phyloP scores from a whole-genome alignment of 37 sponge, comb jelly and placozoan genomes.

The Diacarnus erythraeanus region DNA sequence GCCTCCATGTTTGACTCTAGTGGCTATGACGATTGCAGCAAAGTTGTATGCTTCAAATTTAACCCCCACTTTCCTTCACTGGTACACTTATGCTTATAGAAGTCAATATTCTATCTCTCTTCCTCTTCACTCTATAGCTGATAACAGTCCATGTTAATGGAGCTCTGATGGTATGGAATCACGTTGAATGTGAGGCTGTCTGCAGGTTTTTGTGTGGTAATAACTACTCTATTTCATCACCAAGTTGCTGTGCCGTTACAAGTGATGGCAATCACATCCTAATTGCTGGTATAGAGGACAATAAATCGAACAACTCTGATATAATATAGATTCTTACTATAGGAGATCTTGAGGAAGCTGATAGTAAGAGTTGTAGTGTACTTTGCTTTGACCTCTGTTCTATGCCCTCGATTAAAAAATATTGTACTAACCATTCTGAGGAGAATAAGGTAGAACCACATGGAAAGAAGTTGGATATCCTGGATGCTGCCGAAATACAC shows the following conservation, averaged over 20 bases:
- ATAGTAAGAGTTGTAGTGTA: background rate
- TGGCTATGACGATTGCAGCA: constrained; percentile 2
- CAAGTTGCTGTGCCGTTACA: background rate
- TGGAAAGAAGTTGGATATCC: background rate
- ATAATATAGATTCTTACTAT: no score
- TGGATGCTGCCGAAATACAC: background rate
- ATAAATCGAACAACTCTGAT: no score
- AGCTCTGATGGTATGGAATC: constrained; percentile 35
- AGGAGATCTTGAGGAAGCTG: background rate
- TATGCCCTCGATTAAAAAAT: background rate
- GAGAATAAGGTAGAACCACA: background rate
- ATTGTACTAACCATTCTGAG: background rate
- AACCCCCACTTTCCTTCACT: background rate
- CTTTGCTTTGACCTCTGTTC: background rate
- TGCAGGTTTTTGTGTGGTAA: background rate
- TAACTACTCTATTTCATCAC: background rate
- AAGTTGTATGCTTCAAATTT: background rate
- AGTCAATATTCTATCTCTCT: background rate
- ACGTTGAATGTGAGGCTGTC: constrained; percentile 2
- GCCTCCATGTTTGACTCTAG: background rate
- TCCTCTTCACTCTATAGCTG: constrained; percentile 23
- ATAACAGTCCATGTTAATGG: constrained; percentile 41
- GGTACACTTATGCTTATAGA: background rate
- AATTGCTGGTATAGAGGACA: background rate
- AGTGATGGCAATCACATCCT: background rate